These are phyloP conservation scores for Tichodroma muraria DNA, from an alignment of 2,113 vertebrate species.

Conservation along the genomic window DNA sequence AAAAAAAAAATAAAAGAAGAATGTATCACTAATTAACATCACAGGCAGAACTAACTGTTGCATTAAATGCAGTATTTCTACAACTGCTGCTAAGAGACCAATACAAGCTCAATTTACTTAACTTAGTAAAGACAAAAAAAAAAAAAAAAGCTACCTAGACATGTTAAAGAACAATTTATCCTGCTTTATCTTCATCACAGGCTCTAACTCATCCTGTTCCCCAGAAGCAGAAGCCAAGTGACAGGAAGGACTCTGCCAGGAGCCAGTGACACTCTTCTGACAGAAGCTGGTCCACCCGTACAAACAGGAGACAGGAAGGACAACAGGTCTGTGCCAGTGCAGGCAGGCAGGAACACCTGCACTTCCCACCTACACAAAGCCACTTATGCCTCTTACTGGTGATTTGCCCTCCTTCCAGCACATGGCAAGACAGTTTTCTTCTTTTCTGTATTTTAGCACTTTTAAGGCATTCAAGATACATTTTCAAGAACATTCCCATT, in stretches of 20 bases:
- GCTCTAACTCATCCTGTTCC: neutral
- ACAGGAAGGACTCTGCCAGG: neutral
- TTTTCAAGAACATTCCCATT: neutral
- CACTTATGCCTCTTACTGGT: neutral
- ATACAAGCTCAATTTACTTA: neutral
- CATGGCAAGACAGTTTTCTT: neutral
- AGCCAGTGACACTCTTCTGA: neutral
- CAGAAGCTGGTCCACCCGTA: neutral
- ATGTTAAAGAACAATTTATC: neutral
- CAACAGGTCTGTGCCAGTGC: neutral
- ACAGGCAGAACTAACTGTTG: neutral
- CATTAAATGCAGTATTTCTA: neutral
- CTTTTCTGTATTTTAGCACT: neutral
- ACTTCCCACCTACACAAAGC: neutral
- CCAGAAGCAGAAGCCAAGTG: neutral
- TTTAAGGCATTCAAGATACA: neutral
- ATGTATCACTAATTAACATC: neutral
- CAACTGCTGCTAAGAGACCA: neutral
- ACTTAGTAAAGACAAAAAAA: neutral
- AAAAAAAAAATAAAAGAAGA: neutral
- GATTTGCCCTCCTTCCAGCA: neutral
- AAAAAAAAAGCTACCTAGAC: neutral
- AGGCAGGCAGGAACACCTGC: neutral
- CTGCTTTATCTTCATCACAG: neutral
- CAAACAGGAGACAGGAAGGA: fast-evolving